Evolutionary conservation across 2,888 invertebrate genomes (phyloP), one percentile per base, ranked within the genome.

Genomic region (Bibio marci): DNA sequence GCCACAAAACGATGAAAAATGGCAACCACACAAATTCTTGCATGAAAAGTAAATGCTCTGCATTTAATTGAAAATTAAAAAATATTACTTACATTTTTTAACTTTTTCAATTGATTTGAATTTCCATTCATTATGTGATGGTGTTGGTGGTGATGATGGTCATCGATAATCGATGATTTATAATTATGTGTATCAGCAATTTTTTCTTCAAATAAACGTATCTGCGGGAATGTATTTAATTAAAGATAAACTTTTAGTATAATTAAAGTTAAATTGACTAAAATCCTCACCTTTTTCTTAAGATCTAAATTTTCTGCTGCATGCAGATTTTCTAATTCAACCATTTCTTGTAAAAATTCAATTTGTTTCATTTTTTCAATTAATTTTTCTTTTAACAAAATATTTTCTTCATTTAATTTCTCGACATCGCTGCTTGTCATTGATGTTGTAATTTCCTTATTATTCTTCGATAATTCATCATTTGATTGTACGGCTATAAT

Each of bases 171-270:
- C 22, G 8, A 6, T 22, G 22, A 22, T 22, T 22, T 22, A 22
- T 22, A 6, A 22, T 6, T 6, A 6, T 7, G 51, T 52, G n/a
- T 56, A 55, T 25, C 54, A 55, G 30, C 47, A 51, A 13, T 48
- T 50, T 26, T 26, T 28, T 35, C 17, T 37, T 38, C 7, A 18
- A 34, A 35, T 30, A 38, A 8, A 13, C 4, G 12, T 28, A 25
- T 31, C 40, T 36, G 15, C 19, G 26, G 12, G 42, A 22, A 22
- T 6, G 8, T 6, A 22, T 22, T 8, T 6, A 22, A 22, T 22
- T 22, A 22, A 22, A 4, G 8, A 4, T 22, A 6, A 22, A 8
- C 19, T 10, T 22, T 35, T 3, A 22, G 14, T 40, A 26, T 30
- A 13, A 17, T 40, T 11, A 19, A 22, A 13, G 19, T 31, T 17